Evolutionary conservation across 2,113 vertebrate genomes (phyloP).

Genomic region (Malurus melanocephalus): DNA sequence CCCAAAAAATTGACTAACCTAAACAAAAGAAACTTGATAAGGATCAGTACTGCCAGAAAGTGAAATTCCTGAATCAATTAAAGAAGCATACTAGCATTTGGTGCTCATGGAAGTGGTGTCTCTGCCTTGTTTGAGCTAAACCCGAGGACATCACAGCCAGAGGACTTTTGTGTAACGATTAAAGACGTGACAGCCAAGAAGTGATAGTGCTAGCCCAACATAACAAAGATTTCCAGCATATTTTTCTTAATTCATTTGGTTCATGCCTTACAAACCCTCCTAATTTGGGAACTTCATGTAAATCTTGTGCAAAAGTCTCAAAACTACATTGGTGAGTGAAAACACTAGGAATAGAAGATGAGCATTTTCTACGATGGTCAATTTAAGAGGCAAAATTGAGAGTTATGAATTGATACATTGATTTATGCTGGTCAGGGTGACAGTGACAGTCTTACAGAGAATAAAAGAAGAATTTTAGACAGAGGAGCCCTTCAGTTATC

Average conservation of each 20-base stretch:
- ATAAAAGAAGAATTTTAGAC: not conserved
- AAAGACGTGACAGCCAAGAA: not conserved
- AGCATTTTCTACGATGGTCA: not conserved
- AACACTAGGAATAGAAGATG: not conserved
- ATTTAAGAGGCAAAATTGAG: not conserved
- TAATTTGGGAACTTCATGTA: not conserved
- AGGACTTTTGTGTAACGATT: not conserved
- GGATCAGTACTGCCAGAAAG: not conserved
- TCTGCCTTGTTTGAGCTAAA: not conserved
- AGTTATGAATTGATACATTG: not conserved
- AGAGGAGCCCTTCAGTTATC: not conserved
- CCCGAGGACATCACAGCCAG: accelerated
- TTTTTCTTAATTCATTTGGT: not conserved
- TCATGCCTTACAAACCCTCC: not conserved
- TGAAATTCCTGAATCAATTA: not conserved
- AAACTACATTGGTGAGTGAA: not conserved
- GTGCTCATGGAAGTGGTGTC: accelerated
- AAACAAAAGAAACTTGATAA: not conserved
- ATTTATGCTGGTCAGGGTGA: not conserved
- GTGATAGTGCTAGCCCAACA: not conserved
- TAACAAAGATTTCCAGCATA: not conserved
- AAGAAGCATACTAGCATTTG: not conserved
- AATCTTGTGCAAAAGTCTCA: not conserved
- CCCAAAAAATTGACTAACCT: not conserved
- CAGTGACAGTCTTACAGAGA: not conserved